Conservation (phyloP, 2,797 vertebrate species). For the Crypturellus tataupa region DNA sequence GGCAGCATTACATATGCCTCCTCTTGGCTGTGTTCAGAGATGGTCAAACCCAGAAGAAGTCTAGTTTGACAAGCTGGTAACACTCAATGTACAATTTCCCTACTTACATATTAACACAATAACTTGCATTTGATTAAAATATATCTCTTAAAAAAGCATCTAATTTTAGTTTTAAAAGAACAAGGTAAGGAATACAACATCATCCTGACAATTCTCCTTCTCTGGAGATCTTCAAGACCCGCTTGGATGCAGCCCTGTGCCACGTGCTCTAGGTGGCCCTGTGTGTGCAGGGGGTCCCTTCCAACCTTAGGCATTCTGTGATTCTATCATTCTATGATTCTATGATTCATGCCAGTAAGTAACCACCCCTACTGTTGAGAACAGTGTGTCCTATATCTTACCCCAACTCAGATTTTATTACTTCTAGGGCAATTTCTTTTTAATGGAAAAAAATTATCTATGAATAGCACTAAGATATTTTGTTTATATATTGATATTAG, state of each 20-base stretch:
- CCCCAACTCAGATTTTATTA: conserved; percentile 1
- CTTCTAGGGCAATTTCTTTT: not conserved
- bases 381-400: conserved; percentile 46
- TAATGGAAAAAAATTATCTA: conserved; percentile 13
- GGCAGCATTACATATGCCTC: not conserved
- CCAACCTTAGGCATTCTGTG: too few species aligned
- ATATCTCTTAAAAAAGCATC: not conserved
- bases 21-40: not conserved
- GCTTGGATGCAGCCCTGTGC: too few species aligned
- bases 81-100: not conserved
- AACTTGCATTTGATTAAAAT: conserved; percentile 36
- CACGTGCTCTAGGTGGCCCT: too few species aligned
- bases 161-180: conserved; percentile 27
- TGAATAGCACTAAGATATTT: not conserved
- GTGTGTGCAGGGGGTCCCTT: too few species aligned
- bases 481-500: not conserved
- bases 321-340: too few species aligned
- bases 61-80: not conserved
- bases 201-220: not conserved
- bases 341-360: conserved; percentile 18
- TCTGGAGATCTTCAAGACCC: too few species aligned
- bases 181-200: conserved; percentile 38
- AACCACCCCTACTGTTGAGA: conserved; percentile 11
- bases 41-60: conserved; percentile 5
- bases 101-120: not conserved